These are phyloP conservation scores for Antrozous pallidus DNA, from an alignment of 2,797 vertebrate species.

Conservation along the genomic window DNA sequence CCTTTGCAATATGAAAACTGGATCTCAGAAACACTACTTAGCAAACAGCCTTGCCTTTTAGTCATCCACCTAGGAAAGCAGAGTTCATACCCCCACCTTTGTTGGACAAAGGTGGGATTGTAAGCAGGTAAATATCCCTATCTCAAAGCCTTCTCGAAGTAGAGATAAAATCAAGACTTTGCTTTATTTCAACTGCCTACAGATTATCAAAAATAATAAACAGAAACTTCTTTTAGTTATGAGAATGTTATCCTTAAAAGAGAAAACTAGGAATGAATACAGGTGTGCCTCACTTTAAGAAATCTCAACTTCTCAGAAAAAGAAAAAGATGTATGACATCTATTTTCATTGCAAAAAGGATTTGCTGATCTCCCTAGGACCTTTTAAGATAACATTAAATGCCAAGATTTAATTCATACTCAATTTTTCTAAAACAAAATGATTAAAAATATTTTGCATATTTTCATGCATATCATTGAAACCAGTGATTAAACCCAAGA, in stretches of 20 bases:
- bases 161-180: conserved; percentile 13
- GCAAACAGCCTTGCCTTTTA: background rate
- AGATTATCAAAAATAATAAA: background rate
- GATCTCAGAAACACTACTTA: background rate
- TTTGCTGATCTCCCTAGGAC: background rate
- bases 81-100: background rate
- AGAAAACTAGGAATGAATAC: background rate
- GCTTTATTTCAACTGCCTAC: background rate
- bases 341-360: background rate
- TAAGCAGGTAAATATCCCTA: background rate
- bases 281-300: background rate
- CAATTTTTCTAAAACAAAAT: conserved; percentile 11
- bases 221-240: background rate
- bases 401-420: background rate
- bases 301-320: conserved; percentile 26
- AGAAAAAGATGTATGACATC: background rate
- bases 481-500: background rate
- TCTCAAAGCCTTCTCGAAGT: background rate
- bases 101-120: background rate
- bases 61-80: background rate
- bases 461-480: background rate
- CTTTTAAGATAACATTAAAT: background rate
- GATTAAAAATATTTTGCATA: background rate
- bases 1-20: background rate
- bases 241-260: background rate